A percentile compares a stretch with the other conserved stretches of the same genome.
phyloP scores from a whole-genome alignment of 2,113 vertebrate genomes.

The Plecotus auritus region DNA sequence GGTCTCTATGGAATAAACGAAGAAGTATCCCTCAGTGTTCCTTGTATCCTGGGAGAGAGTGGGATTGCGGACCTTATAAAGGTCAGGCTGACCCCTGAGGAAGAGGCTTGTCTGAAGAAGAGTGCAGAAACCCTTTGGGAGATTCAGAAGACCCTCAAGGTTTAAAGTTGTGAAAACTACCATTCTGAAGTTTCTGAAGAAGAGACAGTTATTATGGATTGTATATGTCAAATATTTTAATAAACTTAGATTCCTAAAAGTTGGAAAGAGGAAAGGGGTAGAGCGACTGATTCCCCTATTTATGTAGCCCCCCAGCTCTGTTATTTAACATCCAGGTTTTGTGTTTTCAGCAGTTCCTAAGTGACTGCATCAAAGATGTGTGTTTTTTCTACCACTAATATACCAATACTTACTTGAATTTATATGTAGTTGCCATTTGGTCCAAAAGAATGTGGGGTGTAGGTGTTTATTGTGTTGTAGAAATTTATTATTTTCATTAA shows the following conservation, averaged over 20 bases:
- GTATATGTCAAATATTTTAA: conserved; percentile 58
- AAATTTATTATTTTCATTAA: neutral
- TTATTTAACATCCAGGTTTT: neutral
- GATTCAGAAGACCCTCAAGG: conserved; percentile 92
- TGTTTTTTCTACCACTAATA: neutral
- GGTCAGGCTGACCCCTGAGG: conserved; percentile 88
- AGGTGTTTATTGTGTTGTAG: neutral
- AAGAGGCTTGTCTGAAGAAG: conserved; percentile 88
- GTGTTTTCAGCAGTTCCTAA: neutral
- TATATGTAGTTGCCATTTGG: neutral
- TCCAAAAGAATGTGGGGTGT: neutral
- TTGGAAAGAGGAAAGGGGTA: neutral
- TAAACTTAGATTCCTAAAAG: neutral
- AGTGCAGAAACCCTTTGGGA: conserved; percentile 94
- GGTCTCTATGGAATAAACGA: conserved; percentile 92
- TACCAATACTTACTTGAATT: neutral
- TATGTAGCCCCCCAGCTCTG: neutral
- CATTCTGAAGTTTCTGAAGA: neutral
- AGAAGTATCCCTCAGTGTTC: conserved; percentile 94
- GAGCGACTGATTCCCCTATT: no score
- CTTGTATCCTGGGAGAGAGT: conserved; percentile 88
- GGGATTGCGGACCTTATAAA: conserved; percentile 91
- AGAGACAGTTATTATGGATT: conserved; percentile 32
- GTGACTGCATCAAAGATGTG: neutral
- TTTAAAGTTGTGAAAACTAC: conserved; percentile 74